These are phyloP conservation scores for Canis aureus DNA, from an alignment of 2,113 vertebrate genomes.

Conservation along the genomic window DNA sequence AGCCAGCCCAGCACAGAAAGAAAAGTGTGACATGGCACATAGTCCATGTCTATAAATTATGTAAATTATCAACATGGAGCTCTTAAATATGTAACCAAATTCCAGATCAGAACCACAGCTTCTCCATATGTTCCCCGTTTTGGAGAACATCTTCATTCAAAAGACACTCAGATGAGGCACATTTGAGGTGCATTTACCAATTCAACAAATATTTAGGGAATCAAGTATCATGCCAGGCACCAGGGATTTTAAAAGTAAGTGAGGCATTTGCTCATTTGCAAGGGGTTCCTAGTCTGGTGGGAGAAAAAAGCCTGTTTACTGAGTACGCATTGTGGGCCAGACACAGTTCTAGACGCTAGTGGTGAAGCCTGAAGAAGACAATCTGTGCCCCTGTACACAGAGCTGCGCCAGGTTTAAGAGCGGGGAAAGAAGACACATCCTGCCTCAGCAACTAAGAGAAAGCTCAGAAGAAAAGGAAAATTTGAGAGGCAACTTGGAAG, in stretches of 20 bases:
- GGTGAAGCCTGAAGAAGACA: not conserved
- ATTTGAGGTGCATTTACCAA: not conserved
- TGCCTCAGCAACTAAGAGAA: not conserved
- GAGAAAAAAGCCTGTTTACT: not conserved
- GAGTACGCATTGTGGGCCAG: not conserved
- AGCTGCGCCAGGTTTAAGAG: not conserved
- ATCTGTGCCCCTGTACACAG: not conserved
- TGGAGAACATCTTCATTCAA: not conserved
- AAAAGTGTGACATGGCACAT: accelerated
- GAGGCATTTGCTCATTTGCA: no score
- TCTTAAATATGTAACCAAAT: not conserved
- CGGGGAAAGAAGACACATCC: not conserved
- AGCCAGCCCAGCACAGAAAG: not conserved
- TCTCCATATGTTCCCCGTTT: accelerated
- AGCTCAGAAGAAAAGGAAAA: not conserved
- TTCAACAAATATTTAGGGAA: not conserved
- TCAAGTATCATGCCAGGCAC: not conserved
- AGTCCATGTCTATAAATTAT: accelerated
- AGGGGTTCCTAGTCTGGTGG: not conserved
- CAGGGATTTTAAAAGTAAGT: not conserved
- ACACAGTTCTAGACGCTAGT: accelerated
- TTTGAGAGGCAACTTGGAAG: not conserved
- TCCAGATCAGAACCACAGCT: not conserved
- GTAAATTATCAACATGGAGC: accelerated
- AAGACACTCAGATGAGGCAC: not conserved